Conservation (phyloP, 2,113 vertebrate species). For the Centropus unirufus region DNA sequence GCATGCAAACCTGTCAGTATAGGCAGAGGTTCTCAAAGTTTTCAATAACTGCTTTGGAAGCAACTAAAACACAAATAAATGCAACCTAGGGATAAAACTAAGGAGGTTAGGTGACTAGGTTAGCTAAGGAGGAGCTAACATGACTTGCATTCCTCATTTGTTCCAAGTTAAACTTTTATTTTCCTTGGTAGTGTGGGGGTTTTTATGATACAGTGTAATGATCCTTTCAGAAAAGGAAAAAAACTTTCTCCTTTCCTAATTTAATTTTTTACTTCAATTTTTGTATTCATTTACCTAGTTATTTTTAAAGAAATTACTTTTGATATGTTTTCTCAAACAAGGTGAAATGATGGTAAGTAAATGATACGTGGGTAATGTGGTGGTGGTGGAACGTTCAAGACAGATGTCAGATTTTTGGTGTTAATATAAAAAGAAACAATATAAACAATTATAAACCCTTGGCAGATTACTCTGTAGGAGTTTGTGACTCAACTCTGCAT, state of each 20-base stretch:
- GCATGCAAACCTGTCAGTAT: not conserved
- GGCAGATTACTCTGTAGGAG: not conserved
- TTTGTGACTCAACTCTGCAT: not conserved
- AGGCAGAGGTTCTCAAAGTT: conserved; percentile 31
- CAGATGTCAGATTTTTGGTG: not conserved
- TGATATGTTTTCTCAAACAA: not conserved
- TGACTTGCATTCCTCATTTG: not conserved
- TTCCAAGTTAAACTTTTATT: not conserved
- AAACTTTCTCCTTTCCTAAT: not conserved
- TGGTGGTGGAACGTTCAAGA: not conserved
- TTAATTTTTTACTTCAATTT: not conserved
- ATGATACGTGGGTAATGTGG: not conserved
- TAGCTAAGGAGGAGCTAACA: not conserved
- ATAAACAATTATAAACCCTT: not conserved
- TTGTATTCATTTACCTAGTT: not conserved
- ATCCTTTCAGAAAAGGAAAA: not conserved
- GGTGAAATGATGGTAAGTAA: not conserved
- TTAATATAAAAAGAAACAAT: not conserved
- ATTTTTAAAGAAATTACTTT: not conserved
- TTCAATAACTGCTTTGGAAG: conserved; percentile 15
- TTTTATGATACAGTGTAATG: not conserved
- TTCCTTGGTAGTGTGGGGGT: not conserved
- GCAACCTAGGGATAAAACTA: conserved; percentile 41
- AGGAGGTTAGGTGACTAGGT: not conserved
- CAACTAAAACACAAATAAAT: conserved; percentile 3